Base-by-base conservation (phyloP, 1,140 invertebrate genomes). In the Drosophila teissieri region DNA sequence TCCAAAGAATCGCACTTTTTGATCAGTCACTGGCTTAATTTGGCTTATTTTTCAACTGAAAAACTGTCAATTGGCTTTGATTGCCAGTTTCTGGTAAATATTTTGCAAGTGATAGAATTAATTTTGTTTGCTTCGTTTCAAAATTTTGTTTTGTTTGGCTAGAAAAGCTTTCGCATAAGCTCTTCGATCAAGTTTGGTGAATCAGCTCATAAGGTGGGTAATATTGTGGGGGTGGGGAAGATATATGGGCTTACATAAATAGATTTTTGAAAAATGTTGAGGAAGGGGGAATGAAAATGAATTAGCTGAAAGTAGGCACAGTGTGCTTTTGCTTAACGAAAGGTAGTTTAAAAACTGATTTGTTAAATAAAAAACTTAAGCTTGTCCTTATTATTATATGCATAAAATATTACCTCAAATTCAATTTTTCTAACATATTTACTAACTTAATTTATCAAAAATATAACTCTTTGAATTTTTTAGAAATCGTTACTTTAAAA, bases 11-110 rank as follows among this genome's bases (percentile, higher is more conserved):
- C 57, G 44, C 36, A 57, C 51, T 49, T 36, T 49, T 70, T 69
- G 67, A 36, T 27, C 44, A 56, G 64, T 70, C 67, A 70, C 51
- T 56, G 37, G n/a, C 36, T 36, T 49, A 57, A 57, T 69, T 70
- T 31, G 22, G 6, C n/a, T 40, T 57, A 57, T 70, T 70, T 57
- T 52, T 70, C 64, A 70, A 40, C 24, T 49, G 36, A 31, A 70
- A 70, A 70, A 48, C 51, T 70, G 67, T 70, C 64, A 70, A 70
- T 70, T 48, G 19, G 37, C 36, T 70, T 56, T 69, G 51, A 56
- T 19, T 39, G 6, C 14, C 2, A 48, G n/a, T 55, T 46, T 37
- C 17, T 15, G 34, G 51, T 70, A 49, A 70, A 70, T 70, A 57
- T 69, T 69, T 69, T 12, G 19, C 64, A 27, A 70, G 24, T 40